phyloP scores from a whole-genome alignment of 2,888 invertebrate species.

The Lasioglossum leucozonium region DNA sequence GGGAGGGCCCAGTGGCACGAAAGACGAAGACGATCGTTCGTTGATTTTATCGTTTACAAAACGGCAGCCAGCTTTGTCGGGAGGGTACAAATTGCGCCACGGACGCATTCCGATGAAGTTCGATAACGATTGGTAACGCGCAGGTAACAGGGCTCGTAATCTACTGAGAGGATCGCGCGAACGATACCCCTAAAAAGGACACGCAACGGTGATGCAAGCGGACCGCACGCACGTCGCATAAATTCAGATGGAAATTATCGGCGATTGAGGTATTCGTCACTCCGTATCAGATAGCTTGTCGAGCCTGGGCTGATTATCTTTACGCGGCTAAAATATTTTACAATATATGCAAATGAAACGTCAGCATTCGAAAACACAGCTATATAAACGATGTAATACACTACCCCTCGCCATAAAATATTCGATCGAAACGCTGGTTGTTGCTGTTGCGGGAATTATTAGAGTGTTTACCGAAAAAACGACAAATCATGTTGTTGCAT shows the following conservation, averaged over 20 bases:
- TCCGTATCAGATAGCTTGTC: constrained; percentile 7
- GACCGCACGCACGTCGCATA: constrained; percentile 35
- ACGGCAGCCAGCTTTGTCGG: constrained; percentile 63
- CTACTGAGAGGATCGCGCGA: constrained; percentile 52
- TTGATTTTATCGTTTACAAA: constrained; percentile 58
- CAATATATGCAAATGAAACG: constrained; percentile 14
- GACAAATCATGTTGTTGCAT: not conserved
- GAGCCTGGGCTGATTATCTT: not conserved
- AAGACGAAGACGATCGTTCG: constrained; percentile 55
- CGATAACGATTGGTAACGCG: constrained; percentile 70
- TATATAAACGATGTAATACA: not conserved
- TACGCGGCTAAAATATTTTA: not conserved
- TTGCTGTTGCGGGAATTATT: not conserved
- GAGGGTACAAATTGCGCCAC: constrained; percentile 67
- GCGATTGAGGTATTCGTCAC: constrained; percentile 42
- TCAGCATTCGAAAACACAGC: not conserved
- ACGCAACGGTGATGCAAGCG: constrained; percentile 23
- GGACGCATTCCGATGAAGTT: constrained; percentile 59
- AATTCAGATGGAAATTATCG: constrained; percentile 35
- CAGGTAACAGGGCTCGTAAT: constrained; percentile 61
- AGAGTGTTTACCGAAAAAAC: not conserved
- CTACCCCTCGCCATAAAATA: not conserved
- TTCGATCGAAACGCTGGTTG: not conserved
- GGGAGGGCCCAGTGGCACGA: constrained; percentile 16
- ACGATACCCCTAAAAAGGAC: constrained; percentile 45